Conservation (phyloP, 2,797 vertebrate species). For the Staurois parvus region DNA sequence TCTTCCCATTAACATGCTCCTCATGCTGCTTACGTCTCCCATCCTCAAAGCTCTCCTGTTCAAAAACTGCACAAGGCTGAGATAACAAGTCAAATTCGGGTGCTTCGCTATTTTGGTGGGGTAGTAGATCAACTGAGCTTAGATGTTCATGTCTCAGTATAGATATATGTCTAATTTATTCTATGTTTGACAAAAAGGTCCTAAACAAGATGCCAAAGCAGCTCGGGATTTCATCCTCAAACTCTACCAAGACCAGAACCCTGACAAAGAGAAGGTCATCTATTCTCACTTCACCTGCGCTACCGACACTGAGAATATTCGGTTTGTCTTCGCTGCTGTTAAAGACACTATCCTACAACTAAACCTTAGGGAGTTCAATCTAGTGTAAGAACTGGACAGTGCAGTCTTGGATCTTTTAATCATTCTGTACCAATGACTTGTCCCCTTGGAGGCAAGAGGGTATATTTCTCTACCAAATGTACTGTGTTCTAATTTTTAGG, state of each 20-base stretch:
- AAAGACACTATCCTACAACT: conserved; percentile 90
- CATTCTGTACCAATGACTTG: conserved; percentile 34
- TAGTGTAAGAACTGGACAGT: conserved; percentile 73
- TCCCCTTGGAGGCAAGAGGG: conserved; percentile 37
- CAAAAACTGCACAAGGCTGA: no score
- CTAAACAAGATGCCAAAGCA: conserved; percentile 79
- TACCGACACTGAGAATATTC: conserved; percentile 91
- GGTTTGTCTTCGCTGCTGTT: conserved; percentile 87
- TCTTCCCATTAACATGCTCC: no score
- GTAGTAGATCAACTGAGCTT: no score
- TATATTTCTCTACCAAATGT: conserved; percentile 19
- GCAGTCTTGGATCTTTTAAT: conserved; percentile 13
- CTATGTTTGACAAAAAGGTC: conserved; percentile 72
- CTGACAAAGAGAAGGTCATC: conserved; percentile 86
- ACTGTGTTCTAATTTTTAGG: conserved; percentile 37
- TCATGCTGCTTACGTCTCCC: no score
- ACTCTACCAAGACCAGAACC: conserved; percentile 90
- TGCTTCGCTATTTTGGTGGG: no score
- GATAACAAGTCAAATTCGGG: no score
- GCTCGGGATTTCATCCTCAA: conserved; percentile 89
- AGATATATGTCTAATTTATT: no score
- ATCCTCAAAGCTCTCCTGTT: no score
- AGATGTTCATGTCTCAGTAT: no score
- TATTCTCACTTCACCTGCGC: conserved; percentile 90
- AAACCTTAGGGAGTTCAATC: conserved; percentile 87